A percentile compares a stretch with the other conserved stretches of the same genome.
Evolutionary conservation across 92 coral and sea anemone species (phyloP).

Genomic region (Diadumene lineata): DNA sequence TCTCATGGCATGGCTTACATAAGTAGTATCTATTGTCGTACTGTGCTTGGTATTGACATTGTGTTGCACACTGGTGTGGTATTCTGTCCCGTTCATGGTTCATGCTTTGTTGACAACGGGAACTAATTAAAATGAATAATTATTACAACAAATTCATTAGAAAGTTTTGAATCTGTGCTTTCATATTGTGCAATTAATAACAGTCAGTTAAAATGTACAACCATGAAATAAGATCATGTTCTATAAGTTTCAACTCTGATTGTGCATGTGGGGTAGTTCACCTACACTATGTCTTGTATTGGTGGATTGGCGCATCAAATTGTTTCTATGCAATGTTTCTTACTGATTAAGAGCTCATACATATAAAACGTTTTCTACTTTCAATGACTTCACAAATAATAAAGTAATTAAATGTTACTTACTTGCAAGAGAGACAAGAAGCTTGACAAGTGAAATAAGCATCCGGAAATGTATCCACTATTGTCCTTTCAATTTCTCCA

Average conservation of each 20-base stretch:
- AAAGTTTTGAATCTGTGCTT: too few relatives aligned
- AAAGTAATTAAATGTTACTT: conserved; percentile 19
- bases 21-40: conserved; percentile 86
- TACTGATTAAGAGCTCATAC: too few relatives aligned
- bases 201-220: too few relatives aligned
- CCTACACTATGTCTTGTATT: too few relatives aligned
- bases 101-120: conserved; percentile 88
- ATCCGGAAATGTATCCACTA: conserved; percentile 91
- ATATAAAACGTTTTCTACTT: too few relatives aligned
- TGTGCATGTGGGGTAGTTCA: too few relatives aligned
- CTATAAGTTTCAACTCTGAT: too few relatives aligned
- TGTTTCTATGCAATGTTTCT: too few relatives aligned
- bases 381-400: too few relatives aligned
- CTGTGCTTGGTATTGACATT: conserved; percentile 85
- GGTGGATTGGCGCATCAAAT: too few relatives aligned
- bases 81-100: conserved; percentile 70
- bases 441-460: conserved; percentile 92
- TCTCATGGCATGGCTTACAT: conserved; percentile 93
- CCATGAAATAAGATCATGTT: too few relatives aligned
- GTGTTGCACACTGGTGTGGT: conserved; percentile 47
- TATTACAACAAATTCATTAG: neutral
- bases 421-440: conserved; percentile 89
- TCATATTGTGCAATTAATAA: too few relatives aligned
- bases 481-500: conserved; percentile 73
- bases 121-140: conserved; percentile 34